Conservation (phyloP, 2,888 invertebrate genomes). For the Athalia rosae region DNA sequence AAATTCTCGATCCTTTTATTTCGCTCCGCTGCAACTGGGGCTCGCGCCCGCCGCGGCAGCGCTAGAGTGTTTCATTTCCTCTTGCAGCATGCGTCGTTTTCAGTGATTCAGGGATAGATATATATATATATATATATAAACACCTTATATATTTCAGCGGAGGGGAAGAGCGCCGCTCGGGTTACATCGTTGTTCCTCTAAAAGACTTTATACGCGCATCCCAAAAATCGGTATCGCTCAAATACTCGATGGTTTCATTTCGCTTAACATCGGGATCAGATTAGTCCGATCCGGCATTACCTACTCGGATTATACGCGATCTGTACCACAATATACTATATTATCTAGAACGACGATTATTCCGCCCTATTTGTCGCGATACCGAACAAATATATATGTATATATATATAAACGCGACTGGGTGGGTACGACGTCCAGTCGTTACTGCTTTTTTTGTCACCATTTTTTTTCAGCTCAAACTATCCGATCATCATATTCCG, state of each 20-base stretch:
- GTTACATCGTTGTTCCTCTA: too few species aligned
- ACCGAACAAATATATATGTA: slow-evolving; percentile 13
- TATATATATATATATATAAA: too few species aligned
- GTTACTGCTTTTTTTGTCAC: too few species aligned
- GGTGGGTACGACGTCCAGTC: neutral
- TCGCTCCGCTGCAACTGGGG: neutral
- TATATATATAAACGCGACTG: too few species aligned
- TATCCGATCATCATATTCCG: too few species aligned
- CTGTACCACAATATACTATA: neutral
- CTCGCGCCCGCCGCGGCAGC: neutral
- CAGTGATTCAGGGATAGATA: slow-evolving; percentile 15
- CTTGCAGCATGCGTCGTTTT: slow-evolving; percentile 32
- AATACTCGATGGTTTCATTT: slow-evolving; percentile 17
- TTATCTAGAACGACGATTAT: slow-evolving; percentile 34
- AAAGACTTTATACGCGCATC: neutral
- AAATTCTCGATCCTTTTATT: slow-evolving; percentile 28
- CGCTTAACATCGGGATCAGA: neutral
- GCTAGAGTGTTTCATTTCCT: slow-evolving; percentile 41
- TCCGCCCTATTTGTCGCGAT: slow-evolving; percentile 31
- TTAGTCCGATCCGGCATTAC: slow-evolving; percentile 26
- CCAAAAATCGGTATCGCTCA: neutral
- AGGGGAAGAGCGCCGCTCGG: too few species aligned
- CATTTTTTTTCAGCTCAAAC: too few species aligned
- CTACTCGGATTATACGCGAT: too few species aligned
- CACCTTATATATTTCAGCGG: too few species aligned